Evolutionary conservation across 2,888 invertebrate species (phyloP).

Genomic region (Eupsilia transversa): DNA sequence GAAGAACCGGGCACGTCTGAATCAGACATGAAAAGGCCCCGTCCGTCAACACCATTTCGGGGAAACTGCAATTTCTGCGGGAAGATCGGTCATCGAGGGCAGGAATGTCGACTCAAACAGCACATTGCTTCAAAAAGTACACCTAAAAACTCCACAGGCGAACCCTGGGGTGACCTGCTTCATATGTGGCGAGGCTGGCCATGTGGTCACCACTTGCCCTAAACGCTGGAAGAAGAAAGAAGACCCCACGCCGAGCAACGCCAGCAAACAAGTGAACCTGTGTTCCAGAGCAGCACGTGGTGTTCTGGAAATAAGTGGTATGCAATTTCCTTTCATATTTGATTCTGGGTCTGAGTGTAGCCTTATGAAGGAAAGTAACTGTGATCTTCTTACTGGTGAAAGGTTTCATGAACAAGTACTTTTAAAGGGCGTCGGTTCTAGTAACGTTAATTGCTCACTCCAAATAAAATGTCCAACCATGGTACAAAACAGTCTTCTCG

Average conservation of each 20-base stretch:
- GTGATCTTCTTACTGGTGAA: conserved; percentile 9
- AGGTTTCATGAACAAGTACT: conserved; percentile 31
- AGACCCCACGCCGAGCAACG: not conserved
- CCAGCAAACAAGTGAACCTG: conserved; percentile 7
- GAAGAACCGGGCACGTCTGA: not conserved
- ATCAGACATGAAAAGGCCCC: not conserved
- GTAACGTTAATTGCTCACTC: not conserved
- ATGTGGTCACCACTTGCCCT: conserved; percentile 8
- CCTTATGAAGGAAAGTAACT: not conserved
- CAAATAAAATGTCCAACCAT: conserved; percentile 9
- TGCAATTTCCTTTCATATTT: conserved; percentile 14
- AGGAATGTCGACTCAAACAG: not conserved
- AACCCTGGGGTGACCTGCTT: conserved; percentile 17
- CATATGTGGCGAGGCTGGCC: conserved; percentile 11
- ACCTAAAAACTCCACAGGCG: not conserved
- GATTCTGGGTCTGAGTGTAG: conserved; percentile 32
- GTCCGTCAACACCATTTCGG: not conserved
- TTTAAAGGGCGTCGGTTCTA: conserved; percentile 16
- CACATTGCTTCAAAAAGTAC: not conserved
- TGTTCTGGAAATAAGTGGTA: conserved; percentile 15
- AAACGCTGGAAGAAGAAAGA: conserved; percentile 15
- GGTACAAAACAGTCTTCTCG: not conserved
- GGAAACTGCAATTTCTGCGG: conserved; percentile 1
- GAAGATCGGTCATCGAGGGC: not conserved
- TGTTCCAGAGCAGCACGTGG: conserved; percentile 13